Percentiles rank a stretch among this genome's conserved stretches.
Evolutionary conservation across 37 sponge, comb jelly and placozoan species (phyloP).

Genomic region (Diacarnus erythraeanus): DNA sequence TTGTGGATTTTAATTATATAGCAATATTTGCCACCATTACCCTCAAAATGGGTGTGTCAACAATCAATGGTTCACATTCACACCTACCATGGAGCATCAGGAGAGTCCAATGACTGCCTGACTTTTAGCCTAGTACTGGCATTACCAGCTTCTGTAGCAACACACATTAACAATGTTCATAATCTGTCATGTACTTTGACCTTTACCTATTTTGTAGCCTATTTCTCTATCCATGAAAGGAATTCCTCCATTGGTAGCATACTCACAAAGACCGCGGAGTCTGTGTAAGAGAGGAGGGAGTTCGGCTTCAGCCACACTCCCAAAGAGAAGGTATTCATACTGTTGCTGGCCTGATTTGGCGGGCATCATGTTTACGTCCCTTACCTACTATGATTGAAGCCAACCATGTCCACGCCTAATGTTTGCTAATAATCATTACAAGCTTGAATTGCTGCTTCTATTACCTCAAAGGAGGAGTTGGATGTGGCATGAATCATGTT

Average conservation of each 20-base stretch:
- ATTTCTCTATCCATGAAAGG: constrained; percentile 67
- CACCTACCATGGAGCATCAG: constrained; percentile 60
- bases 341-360: constrained; percentile 23
- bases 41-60: too few species aligned
- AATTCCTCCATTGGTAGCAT: constrained; percentile 40
- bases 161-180: not conserved
- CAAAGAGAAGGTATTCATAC: constrained; percentile 67
- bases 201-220: constrained; percentile 49
- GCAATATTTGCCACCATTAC: too few species aligned
- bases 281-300: constrained; percentile 56
- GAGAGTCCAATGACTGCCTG: constrained; percentile 60
- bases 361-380: constrained; percentile 6
- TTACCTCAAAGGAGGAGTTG: too few species aligned
- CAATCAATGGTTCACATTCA: too few species aligned
- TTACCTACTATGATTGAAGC: too few species aligned
- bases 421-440: too few species aligned
- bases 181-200: not conserved
- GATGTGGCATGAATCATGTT: too few species aligned
- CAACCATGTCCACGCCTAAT: too few species aligned
- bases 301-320: constrained; percentile 57
- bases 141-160: constrained; percentile 37
- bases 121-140: constrained; percentile 40
- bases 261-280: constrained; percentile 75
- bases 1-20: too few species aligned
- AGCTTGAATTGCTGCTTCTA: too few species aligned